Conservation (phyloP, 2,113 vertebrate genomes). For the Amblyopsis rosae region DNA sequence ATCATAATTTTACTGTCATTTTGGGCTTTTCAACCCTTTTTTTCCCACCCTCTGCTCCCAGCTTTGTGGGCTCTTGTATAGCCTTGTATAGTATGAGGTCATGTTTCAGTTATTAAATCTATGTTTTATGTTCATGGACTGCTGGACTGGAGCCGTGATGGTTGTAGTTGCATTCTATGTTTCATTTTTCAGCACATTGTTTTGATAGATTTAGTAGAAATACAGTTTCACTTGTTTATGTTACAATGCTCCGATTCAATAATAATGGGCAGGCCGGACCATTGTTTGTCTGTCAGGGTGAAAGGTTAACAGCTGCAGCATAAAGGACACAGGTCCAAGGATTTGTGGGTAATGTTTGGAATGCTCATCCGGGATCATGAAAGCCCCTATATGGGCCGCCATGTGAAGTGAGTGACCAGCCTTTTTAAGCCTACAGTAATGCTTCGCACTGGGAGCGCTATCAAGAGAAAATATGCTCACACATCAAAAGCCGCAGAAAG, state of each 20-base stretch:
- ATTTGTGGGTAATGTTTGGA: constrained; percentile 67
- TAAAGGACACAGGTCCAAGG: constrained; percentile 43
- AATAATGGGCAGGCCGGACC: no score
- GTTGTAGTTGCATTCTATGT: no score
- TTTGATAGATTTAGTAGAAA: no score
- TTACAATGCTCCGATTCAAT: background rate
- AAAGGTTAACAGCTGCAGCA: constrained; percentile 72
- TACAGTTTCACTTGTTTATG: no score
- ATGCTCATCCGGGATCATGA: constrained; percentile 61
- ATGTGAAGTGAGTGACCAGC: constrained; percentile 53
- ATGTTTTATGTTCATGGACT: no score
- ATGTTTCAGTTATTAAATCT: no score
- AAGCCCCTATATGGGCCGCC: constrained; percentile 38
- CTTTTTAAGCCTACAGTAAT: constrained; percentile 44
- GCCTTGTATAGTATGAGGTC: no score
- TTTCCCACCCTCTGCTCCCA: background rate
- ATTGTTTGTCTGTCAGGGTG: constrained; percentile 26
- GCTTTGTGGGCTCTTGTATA: no score
- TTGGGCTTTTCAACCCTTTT: constrained; percentile 10
- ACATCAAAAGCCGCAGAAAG: constrained; percentile 57
- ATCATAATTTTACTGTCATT: background rate
- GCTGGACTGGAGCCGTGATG: no score
- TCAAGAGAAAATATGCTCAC: constrained; percentile 60
- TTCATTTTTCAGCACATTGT: no score
- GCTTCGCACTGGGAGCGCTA: constrained; percentile 41